These are phyloP conservation scores for Gadus chalcogrammus DNA, from an alignment of 2,113 vertebrate species.

Conservation along the genomic window DNA sequence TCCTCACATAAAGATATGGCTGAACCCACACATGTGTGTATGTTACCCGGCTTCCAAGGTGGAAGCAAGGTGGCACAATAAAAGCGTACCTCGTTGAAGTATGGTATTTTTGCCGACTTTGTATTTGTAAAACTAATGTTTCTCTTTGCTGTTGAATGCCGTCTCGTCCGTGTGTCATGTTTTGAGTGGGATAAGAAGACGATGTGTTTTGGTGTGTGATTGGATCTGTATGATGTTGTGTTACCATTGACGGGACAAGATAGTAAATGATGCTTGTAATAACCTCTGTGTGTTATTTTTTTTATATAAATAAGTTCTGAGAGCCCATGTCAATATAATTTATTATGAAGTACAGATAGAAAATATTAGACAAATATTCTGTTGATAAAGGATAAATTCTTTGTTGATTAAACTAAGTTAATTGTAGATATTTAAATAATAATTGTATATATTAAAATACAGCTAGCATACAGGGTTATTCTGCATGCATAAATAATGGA, in stretches of 20 bases:
- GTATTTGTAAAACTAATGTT: constrained; percentile 58
- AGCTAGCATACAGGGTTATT: not conserved
- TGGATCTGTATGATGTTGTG: constrained; percentile 64
- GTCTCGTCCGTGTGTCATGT: constrained; percentile 36
- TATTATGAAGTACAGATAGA: no score
- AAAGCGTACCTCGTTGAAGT: constrained; percentile 35
- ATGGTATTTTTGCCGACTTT: constrained; percentile 27
- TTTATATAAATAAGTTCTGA: no score
- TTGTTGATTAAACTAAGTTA: no score
- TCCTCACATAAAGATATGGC: constrained; percentile 10
- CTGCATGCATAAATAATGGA: not conserved
- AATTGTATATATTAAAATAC: not conserved
- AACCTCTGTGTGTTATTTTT: constrained; percentile 19
- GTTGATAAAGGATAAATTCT: no score
- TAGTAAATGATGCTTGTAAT: constrained; percentile 61
- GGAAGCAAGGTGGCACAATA: not conserved
- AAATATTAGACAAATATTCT: no score
- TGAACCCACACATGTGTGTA: constrained; percentile 21
- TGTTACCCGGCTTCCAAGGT: constrained; percentile 2
- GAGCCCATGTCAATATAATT: no score
- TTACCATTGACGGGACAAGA: constrained; percentile 69
- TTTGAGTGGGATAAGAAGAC: no score
- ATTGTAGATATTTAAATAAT: not conserved
- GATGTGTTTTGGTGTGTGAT: constrained; percentile 32
- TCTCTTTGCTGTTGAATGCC: constrained; percentile 57